These are phyloP conservation scores for Stenodema calcarata DNA, from an alignment of 2,888 invertebrate genomes.

Conservation along the genomic window DNA sequence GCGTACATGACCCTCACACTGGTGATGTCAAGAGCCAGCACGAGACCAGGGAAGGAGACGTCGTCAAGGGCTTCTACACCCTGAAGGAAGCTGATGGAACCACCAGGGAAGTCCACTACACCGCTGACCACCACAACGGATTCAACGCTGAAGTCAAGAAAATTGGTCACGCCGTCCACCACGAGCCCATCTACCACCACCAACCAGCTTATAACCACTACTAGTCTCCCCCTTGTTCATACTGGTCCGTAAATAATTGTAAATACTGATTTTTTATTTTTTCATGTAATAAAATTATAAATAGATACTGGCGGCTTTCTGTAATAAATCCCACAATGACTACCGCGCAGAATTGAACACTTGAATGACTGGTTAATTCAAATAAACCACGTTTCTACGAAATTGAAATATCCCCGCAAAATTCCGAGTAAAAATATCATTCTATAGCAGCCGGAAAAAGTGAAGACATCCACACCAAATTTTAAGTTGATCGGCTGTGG, in stretches of 20 bases:
- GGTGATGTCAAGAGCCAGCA: constrained; percentile 58
- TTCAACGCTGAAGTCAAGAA: constrained; percentile 58
- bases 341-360: too few relatives aligned
- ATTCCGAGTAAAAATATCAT: too few relatives aligned
- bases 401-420: too few relatives aligned
- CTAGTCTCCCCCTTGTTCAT: not conserved
- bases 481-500: too few relatives aligned
- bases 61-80: constrained; percentile 58
- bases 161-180: constrained; percentile 57
- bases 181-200: constrained; percentile 40
- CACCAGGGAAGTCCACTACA: constrained; percentile 58
- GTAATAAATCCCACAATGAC: too few relatives aligned
- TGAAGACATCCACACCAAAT: too few relatives aligned
- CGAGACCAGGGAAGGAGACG: constrained; percentile 58
- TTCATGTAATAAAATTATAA: not conserved
- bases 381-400: too few relatives aligned
- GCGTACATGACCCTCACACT: constrained; percentile 58
- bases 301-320: not conserved
- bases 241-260: not conserved
- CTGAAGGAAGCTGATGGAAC: constrained; percentile 58
- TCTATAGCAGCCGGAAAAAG: too few relatives aligned
- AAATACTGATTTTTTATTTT: not conserved
- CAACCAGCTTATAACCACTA: constrained; percentile 9
- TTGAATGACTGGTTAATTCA: too few relatives aligned
- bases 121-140: constrained; percentile 58